phyloP scores from a whole-genome alignment of 2,888 invertebrate genomes.

The Eremobia ochroleuca region DNA sequence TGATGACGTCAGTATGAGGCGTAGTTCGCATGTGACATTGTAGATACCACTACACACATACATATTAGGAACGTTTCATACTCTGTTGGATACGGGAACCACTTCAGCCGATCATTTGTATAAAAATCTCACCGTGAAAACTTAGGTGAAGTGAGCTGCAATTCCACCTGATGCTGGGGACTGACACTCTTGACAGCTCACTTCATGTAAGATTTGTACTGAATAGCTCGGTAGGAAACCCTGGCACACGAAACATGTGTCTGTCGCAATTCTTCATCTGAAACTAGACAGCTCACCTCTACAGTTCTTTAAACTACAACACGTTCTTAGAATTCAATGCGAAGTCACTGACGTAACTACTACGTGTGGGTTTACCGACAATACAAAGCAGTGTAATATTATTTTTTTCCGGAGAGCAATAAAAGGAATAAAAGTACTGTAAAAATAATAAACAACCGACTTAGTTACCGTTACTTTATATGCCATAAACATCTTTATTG shows the following conservation, averaged over 20 bases:
- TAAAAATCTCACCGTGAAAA: neutral
- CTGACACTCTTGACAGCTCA: neutral
- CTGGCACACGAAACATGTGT: neutral
- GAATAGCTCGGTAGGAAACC: neutral
- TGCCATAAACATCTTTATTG: slow-evolving; percentile 1
- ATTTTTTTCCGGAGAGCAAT: slow-evolving; percentile 31
- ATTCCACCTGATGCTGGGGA: neutral
- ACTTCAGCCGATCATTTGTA: neutral
- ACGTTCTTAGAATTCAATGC: slow-evolving; percentile 17
- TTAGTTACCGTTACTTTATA: neutral
- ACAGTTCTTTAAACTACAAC: neutral
- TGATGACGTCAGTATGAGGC: too few species aligned
- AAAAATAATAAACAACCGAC: slow-evolving; percentile 24
- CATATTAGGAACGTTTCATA: neutral
- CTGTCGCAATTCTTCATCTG: slow-evolving; percentile 5
- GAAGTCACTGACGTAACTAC: slow-evolving; percentile 15
- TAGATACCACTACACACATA: too few species aligned
- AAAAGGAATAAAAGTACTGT: slow-evolving; percentile 1
- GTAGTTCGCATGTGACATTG: too few species aligned
- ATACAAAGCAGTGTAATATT: slow-evolving; percentile 16
- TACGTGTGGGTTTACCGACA: slow-evolving; percentile 39
- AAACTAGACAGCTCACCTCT: slow-evolving; percentile 19
- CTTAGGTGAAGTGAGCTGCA: neutral
- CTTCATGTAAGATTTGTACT: neutral
- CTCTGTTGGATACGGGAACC: neutral